phyloP scores from a whole-genome alignment of 2,888 invertebrate genomes.

The Blera fallax region DNA sequence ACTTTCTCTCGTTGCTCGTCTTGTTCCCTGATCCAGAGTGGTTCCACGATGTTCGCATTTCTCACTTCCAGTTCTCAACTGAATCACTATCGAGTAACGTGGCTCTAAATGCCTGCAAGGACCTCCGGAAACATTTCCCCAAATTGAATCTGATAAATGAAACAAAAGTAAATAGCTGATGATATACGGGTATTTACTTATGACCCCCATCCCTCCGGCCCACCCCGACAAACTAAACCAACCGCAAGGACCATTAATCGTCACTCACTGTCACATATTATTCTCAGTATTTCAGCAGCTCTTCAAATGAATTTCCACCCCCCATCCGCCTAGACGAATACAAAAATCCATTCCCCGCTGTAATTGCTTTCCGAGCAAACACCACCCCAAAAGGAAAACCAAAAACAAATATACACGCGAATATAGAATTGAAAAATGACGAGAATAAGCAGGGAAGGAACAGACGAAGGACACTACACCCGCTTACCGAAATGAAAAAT shows the following conservation, averaged over 20 bases:
- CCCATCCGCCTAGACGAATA: neutral
- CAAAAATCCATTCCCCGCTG: conserved; percentile 61
- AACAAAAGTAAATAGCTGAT: conserved; percentile 25
- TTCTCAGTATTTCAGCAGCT: conserved; percentile 19
- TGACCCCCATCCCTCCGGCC: neutral
- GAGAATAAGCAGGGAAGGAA: conserved; percentile 25
- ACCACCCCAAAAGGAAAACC: conserved; percentile 7
- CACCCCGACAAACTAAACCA: conserved; percentile 4
- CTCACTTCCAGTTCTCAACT: too few species aligned
- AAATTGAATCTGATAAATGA: conserved; percentile 14
- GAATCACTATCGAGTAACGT: too few species aligned
- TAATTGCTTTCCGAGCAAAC: conserved; percentile 61
- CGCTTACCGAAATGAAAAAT: conserved; percentile 67
- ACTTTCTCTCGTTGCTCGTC: too few species aligned
- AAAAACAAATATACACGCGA: neutral
- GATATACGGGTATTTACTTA: conserved; percentile 43
- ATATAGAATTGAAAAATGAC: conserved; percentile 61
- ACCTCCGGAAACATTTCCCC: neutral
- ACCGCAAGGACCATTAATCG: conserved; percentile 60
- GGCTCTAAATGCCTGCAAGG: too few species aligned
- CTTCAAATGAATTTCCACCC: conserved; percentile 12
- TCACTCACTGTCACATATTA: conserved; percentile 57
- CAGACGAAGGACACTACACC: conserved; percentile 25
- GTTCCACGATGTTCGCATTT: too few species aligned
- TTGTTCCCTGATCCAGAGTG: too few species aligned